Evolutionary conservation across 2,113 vertebrate species (phyloP).

Genomic region (Harpagus bidentatus): DNA sequence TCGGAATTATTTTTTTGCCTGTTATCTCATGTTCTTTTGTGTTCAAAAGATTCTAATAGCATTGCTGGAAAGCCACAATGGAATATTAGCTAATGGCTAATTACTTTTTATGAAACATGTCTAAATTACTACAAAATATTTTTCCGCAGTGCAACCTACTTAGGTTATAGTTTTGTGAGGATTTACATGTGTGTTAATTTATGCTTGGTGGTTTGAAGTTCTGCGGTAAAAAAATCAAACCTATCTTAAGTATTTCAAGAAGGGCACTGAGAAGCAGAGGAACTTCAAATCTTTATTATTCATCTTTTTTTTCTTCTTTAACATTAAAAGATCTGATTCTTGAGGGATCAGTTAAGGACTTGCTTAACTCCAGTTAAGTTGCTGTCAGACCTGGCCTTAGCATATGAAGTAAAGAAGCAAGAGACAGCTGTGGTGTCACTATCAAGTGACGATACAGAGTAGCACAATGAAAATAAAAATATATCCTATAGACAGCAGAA

Average conservation of each 20-base stretch:
- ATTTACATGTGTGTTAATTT: background rate
- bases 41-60: background rate
- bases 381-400: background rate
- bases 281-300: background rate
- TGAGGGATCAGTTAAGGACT: background rate
- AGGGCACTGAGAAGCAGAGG: background rate
- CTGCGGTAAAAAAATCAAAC: background rate
- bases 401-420: background rate
- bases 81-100: slow-evolving; percentile 3
- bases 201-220: background rate
- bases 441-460: background rate
- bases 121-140: slow-evolving; percentile 12
- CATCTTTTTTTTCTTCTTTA: background rate
- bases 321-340: background rate
- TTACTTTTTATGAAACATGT: background rate
- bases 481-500: background rate
- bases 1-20: background rate
- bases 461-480: background rate
- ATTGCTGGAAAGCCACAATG: background rate
- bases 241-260: background rate
- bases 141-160: background rate
- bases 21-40: background rate
- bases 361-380: background rate
- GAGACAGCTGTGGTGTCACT: background rate
- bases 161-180: background rate